Evolutionary conservation across 2,888 invertebrate species (phyloP), one percentile per base, ranked within the genome.

Genomic region (Lingula anatina): DNA sequence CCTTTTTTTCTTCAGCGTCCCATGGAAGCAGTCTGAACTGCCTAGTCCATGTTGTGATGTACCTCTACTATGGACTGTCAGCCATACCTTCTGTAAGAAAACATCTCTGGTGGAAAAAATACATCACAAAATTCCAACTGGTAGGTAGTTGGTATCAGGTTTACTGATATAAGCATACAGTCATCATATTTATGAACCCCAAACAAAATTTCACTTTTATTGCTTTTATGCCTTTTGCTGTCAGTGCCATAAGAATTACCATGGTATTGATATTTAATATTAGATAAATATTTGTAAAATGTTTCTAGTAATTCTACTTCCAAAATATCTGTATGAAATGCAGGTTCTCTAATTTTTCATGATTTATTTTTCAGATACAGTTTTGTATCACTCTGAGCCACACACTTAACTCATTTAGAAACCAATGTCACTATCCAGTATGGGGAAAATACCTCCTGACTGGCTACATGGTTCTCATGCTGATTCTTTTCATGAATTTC

Each of bases 51-150:
- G 88, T 94, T 0, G 81, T 93, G 20, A 94, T 95, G 93, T 95
- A 95, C 75, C 84, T 86, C 0, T 95, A 95, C 79, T 95, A 95
- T 71, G 91, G 89, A 0, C 80, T 94, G 9, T 85, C 92, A 1
- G 89, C 89, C 0, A 82, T 92, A 57, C 90, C 92, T 0, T 66
- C 80, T 0, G 81, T 92, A 42, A 81, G 84, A 70, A 84, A 84
- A 68, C 90, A 85, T 75, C 81, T 95, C 5, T 93, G 93, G 93
- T 95, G 94, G 93, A 95, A 95, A 79, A 90, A 88, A 73, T 93
- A 94, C 78, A 83, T 95, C 59, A 95, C 95, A 0, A 86, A 87
- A 57, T 80, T 94, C 58, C 95, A 95, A 78, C 78, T 95, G 83
- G 90, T 89, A 78, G 81, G 83, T 78, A 41, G 38, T 42, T n/a